Conservation (phyloP, 2,888 invertebrate species). For the Cephus spinipes region DNA sequence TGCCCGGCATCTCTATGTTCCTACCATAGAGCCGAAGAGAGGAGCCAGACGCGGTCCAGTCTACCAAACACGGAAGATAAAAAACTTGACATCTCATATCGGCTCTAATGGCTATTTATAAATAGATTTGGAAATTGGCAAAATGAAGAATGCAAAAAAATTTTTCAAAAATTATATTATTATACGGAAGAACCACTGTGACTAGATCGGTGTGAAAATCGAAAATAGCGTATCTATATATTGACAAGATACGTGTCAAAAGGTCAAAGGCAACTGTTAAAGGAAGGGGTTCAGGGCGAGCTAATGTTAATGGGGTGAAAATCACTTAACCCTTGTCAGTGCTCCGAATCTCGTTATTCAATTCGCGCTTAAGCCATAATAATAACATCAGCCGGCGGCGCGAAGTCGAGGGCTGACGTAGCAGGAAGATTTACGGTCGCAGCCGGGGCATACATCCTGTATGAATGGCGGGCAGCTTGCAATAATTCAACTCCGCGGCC, state of each 20-base stretch:
- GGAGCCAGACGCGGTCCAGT: background rate
- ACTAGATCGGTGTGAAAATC: background rate
- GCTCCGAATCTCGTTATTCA: constrained; percentile 52
- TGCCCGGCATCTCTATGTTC: constrained; percentile 45
- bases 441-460: constrained; percentile 60
- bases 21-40: background rate
- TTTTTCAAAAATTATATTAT: background rate
- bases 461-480: constrained; percentile 64
- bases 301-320: constrained; percentile 49
- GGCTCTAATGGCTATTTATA: background rate
- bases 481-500: constrained; percentile 64
- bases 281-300: background rate
- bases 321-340: constrained; percentile 55
- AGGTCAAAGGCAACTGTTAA: background rate
- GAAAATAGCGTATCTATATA: background rate
- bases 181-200: background rate
- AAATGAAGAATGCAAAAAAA: background rate
- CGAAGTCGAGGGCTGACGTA: constrained; percentile 54
- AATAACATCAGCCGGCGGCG: constrained; percentile 53
- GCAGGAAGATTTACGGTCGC: constrained; percentile 60
- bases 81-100: background rate
- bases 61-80: background rate
- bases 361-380: constrained; percentile 56
- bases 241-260: constrained; percentile 5
- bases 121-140: background rate